Evolutionary conservation across 1,140 invertebrate genomes (phyloP).

Genomic region (Heliconius hewitsoni): DNA sequence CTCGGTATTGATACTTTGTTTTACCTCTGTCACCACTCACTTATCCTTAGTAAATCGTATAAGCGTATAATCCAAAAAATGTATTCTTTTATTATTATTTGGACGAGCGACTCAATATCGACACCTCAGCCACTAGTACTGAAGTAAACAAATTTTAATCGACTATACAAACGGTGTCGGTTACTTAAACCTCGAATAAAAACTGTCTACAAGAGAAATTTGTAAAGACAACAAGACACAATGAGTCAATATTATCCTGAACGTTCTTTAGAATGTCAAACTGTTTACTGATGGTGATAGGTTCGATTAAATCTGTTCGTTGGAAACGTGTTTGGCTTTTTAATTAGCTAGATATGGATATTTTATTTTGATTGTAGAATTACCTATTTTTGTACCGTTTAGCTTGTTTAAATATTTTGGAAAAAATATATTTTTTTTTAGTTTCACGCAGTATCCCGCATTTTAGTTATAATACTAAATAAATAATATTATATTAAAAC

Average conservation of each 20-base stretch:
- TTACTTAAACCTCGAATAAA: conserved; percentile 44
- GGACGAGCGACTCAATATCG: background rate
- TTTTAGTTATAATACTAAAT: too few species aligned
- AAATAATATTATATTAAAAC: background rate
- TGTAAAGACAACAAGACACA: conserved; percentile 45
- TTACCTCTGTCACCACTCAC: too few species aligned
- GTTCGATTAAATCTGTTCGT: conserved; percentile 1
- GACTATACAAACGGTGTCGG: conserved; percentile 45
- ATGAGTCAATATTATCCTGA: conserved; percentile 45
- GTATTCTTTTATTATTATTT: background rate
- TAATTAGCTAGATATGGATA: background rate
- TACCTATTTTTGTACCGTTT: too few species aligned
- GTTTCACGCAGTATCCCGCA: too few species aligned
- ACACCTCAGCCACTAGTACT: conserved; percentile 14
- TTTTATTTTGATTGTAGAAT: background rate
- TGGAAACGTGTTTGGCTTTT: background rate
- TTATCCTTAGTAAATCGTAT: too few species aligned
- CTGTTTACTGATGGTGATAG: conserved; percentile 19
- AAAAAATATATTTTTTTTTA: too few species aligned
- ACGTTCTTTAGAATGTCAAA: conserved; percentile 36
- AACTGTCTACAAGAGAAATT: conserved; percentile 48
- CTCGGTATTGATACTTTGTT: too few species aligned
- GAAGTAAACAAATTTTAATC: conserved; percentile 51
- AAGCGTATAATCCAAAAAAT: background rate
- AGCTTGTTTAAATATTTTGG: too few species aligned